Evolutionary conservation across 35 echinoderm and acorn worm species (phyloP), one percentile per base, ranked within the genome.

Genomic region (Heliocidaris tuberculata): DNA sequence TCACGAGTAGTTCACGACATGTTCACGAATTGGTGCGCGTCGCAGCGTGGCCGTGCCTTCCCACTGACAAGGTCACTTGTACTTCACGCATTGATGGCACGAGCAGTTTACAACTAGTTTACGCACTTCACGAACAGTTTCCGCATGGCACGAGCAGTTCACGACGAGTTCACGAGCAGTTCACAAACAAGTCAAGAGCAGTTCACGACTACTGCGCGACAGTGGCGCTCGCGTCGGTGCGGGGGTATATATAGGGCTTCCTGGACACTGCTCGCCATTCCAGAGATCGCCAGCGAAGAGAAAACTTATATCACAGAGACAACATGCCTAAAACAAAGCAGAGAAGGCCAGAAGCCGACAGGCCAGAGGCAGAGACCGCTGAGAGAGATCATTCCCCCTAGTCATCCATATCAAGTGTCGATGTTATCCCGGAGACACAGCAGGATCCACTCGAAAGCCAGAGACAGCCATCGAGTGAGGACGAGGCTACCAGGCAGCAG

Each of bases 331-430:
- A 95, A 92, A 95, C 90, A 65, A 96, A 96, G 90, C 95, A 95
- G 95, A 95, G 90, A 95, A 95, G 90, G 89, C 95, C 88, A 95
- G 95, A 95, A 95, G 95, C 95, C 90, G 89, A 95, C 90, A 95
- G 89, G 89, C 88, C 95, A 95, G 95, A 95, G 95, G 60, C 95
- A 95, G 95, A 95, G 90, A 93, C 95, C 24, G 88, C 90, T 92
- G 94, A 95, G 94, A 92, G 94, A 92, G 88, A 95, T 93, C 60
- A 49, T 95, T 85, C 70, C 90, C 60, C 90, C 31, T 90, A 93
- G 30, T 95, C 59, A 93, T 95, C 95, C 91, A 93, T 93, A 49
- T 93, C 95, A 86, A 93, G 95, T 95, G 95, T 95, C 59, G 70
- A 95, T 86, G 95, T 86, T 48, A 93, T 95, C 60, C 95, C 95